Evolutionary conservation across 2,888 invertebrate genomes (phyloP), one percentile per base, ranked within the genome.

Genomic region (Alentia gelatinosa): DNA sequence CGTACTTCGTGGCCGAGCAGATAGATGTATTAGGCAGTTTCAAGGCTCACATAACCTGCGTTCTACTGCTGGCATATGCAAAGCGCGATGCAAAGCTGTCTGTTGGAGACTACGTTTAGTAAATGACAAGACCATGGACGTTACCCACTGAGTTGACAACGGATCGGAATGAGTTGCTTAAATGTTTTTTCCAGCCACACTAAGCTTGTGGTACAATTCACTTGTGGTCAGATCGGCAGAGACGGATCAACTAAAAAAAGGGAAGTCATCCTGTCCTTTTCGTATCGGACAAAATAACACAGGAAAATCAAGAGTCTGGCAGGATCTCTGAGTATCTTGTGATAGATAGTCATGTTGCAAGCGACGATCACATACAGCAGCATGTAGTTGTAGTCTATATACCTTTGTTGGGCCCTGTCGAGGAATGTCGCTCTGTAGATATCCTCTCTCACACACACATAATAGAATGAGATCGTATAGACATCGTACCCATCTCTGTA

Each of bases 261-360:
- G 56, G n/a, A n/a, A 56, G 56, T 56, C 56, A 56, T 19, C 56
- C 56, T 19, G 23, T n/a, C 56, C 3, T 19, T 56, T 56, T 56
- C 3, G 9, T 56, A n/a, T n/a, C n/a, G n/a, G n/a, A n/a, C n/a
- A n/a, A n/a, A 12, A 56, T 56, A 56, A 19, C 12, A n/a, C 19
- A 56, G 56, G 56, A 56, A n/a, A 1, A 9, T 19, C 23, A 12
- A 19, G n/a, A 56, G 19, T 56, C 26, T 79, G 79, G 79, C 79
- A 79, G 79, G 79, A 19, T 79, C 79, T 79, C 79, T 79, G 79
- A 79, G 79, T 79, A 79, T 37, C 35, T 35, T 12, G 12, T 35
- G 12, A 39, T 33, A 33, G 39, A 79, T 79, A 39, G 79, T 35
- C 68, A 68, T 37, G 79, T 12, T 79, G n/a, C 39, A 79, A 79